Conservation (phyloP, 2,797 vertebrate genomes). For the Tinamus major region DNA sequence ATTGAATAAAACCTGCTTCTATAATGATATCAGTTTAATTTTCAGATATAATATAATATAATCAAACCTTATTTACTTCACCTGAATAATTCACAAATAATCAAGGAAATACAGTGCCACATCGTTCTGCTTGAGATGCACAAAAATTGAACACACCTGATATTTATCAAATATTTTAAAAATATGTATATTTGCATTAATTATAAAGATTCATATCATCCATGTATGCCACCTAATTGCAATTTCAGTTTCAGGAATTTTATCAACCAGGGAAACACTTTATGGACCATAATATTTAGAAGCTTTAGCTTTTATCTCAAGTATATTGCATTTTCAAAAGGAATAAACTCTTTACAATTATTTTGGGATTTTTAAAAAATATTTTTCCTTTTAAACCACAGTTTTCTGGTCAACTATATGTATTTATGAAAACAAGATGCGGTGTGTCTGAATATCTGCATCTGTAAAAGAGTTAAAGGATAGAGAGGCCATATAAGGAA, state of each 20-base stretch:
- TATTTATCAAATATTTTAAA: not conserved
- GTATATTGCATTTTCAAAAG: not conserved
- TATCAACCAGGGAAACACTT: not conserved
- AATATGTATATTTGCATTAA: not conserved
- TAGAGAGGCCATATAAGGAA: not conserved
- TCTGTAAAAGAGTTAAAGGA: too few species aligned
- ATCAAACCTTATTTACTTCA: slow-evolving; percentile 34
- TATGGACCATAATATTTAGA: not conserved
- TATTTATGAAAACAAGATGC: too few species aligned
- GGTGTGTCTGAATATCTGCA: too few species aligned
- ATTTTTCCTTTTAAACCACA: fast-evolving
- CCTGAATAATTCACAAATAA: not conserved
- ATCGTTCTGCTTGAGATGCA: not conserved
- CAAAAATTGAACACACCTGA: not conserved
- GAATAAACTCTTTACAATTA: not conserved
- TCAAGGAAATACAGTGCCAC: not conserved
- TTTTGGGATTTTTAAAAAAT: not conserved
- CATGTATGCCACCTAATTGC: not conserved
- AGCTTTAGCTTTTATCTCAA: not conserved
- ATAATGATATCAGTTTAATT: not conserved
- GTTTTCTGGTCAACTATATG: fast-evolving
- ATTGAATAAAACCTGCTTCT: not conserved
- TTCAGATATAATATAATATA: slow-evolving; percentile 41
- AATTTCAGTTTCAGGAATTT: not conserved
- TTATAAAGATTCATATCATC: not conserved